Evolutionary conservation across 2,888 invertebrate species (phyloP), one percentile per base, ranked within the genome.

Genomic region (Itoplectis maculator): DNA sequence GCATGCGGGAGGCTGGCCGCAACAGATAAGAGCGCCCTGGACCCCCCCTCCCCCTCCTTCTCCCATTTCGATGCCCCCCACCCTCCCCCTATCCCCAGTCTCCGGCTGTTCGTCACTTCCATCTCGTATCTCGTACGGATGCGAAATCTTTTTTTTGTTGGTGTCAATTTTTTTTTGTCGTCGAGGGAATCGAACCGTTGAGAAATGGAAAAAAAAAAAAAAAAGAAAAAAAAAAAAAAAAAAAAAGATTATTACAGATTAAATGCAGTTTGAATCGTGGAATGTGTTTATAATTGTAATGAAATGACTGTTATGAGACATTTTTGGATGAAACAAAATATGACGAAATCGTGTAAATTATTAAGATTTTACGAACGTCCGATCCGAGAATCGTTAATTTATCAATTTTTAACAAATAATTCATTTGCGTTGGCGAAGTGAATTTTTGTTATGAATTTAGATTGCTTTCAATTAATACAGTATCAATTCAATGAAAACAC

Each of bases 1-100:
- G 40, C 69, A 40, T 69, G 69, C 40, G 54, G 20, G 51, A 51
- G 40, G 23, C 69, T 69, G 69, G 37, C 15, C 69, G 3, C 54
- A 20, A 69, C 37, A 54, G 69, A 69, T 69, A 69, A 69, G 40
- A 6, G 5, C 54, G 15, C 6, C 5, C 18, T 11, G 51, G 69
- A 54, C 11, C 18, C 18, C 37, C 47, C 37, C 20, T n/a, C 23
- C 15, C 51, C 6, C 37, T 35, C 51, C 11, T 45, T 45, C 13
- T 66, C n/a, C 15, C n/a, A 54, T 15, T 54, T n/a, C 18, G 8
- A 15, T n/a, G n/a, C n/a, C n/a, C n/a, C 11, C 18, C 18, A 20
- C 47, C 37, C 20, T n/a, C 23, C 15, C 51, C 6, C 37, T 35
- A n/a, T n/a, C n/a, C n/a, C n/a, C n/a, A n/a, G n/a, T n/a, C 51